phyloP scores from a whole-genome alignment of 2,888 invertebrate species.

The Temnothorax rugatulus region DNA sequence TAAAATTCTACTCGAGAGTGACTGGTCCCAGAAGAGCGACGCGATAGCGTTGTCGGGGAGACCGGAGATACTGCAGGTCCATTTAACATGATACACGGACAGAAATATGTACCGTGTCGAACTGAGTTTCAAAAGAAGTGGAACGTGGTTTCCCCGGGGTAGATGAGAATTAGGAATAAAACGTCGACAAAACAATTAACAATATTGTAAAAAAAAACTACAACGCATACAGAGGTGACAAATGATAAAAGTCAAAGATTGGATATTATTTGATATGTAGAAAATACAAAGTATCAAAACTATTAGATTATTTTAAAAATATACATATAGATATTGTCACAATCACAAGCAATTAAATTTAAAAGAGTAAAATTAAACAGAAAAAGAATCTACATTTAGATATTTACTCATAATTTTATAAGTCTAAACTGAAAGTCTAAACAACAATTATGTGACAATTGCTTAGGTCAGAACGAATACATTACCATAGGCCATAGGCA shows the following conservation, averaged over 20 bases:
- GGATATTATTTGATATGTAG: background rate
- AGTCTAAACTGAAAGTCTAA: background rate
- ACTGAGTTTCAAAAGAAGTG: background rate
- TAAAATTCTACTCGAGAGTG: constrained; percentile 74
- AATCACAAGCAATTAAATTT: background rate
- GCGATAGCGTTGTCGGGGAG: constrained; percentile 72
- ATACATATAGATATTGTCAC: background rate
- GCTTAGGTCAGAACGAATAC: background rate
- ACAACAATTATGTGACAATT: background rate
- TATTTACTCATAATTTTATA: background rate
- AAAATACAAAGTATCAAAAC: background rate
- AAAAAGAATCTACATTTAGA: background rate
- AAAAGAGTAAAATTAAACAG: background rate
- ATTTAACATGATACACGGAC: constrained; percentile 42
- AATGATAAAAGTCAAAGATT: background rate
- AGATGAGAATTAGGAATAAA: background rate
- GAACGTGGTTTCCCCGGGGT: too few species aligned
- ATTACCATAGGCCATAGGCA: background rate
- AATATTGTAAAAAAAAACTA: background rate
- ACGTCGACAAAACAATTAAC: background rate
- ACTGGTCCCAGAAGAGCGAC: constrained; percentile 67
- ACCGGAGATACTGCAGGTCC: constrained; percentile 58
- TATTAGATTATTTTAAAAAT: background rate
- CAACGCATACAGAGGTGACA: background rate
- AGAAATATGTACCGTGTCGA: constrained; percentile 3